Evolutionary conservation across 2,888 invertebrate genomes (phyloP), one percentile per base, ranked within the genome.

Genomic region (Brassicogethes aeneus): DNA sequence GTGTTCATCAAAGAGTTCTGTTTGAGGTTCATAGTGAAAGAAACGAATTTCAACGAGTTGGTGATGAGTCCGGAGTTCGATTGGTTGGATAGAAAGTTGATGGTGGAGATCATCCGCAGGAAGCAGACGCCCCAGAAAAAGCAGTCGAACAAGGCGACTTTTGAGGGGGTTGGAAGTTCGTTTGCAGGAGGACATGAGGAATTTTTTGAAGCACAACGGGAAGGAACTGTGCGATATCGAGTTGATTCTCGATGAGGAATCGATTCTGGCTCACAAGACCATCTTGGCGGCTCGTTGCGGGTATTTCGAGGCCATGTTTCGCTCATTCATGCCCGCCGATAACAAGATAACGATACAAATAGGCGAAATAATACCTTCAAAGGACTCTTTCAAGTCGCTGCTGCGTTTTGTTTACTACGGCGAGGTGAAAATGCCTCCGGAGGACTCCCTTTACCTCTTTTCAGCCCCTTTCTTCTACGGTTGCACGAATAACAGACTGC

Each of bases 221-320:
- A 77, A 73, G 47, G 86, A 89, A 60, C 87, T 93, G 67, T 85
- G 88, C 64, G 94, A 95, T 70, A 86, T 95, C 48, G 82, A 80
- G 33, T 74, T 95, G 45, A 73, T 87, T 50, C 74, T 94, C 53
- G 88, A 89, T 53, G 80, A 76, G 8, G 74, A 75, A 33, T 68
- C 76, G 17, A 82, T 93, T 48, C 81, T 83, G 15, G 90, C 91
- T 3, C 95, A 95, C 69, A 91, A 92, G 70, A 84, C 91, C 7
- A 80, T 95, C 47, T 75, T 95, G 43, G 92, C 92, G 2, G 93
- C 93, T 2, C 73, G 95, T 34, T 91, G 93, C 53, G 82, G 84
- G 3, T 95, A 94, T 69, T 95, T 95, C 70, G 94, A 95, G 65
- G 93, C 87, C 37, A 87, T 95, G 87, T 95, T 95, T 68, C 73